Conservation (phyloP, 2,797 vertebrate genomes). For the Lepidocolaptes lacrymiger region DNA sequence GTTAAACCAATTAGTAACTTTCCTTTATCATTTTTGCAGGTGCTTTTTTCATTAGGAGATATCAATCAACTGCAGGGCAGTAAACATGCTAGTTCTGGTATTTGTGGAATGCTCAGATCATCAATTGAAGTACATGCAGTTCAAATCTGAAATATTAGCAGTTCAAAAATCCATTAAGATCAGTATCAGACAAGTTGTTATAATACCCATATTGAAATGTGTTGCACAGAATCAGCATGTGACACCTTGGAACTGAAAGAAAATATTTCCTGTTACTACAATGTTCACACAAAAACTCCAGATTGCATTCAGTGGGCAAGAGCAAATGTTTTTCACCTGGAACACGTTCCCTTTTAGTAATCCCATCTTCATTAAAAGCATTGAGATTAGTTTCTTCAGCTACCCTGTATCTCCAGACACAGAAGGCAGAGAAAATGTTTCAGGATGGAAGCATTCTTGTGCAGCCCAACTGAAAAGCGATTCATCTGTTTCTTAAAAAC, state of each 20-base stretch:
- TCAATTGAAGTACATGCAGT: constrained; percentile 42
- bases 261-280: constrained; percentile 42
- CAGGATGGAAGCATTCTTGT: not conserved
- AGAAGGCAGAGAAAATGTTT: not conserved
- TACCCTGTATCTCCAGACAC: not conserved
- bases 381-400: not conserved
- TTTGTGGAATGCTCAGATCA: constrained; percentile 62
- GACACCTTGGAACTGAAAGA: constrained; percentile 19
- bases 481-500: not conserved
- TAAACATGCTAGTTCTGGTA: constrained; percentile 62
- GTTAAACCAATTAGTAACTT: constrained; percentile 70
- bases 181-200: constrained; percentile 24
- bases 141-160: constrained; percentile 65
- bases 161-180: constrained; percentile 66
- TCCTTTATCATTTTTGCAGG: constrained; percentile 65
- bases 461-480: not conserved
- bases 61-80: constrained; percentile 64
- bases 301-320: constrained; percentile 6
- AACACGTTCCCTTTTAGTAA: not conserved
- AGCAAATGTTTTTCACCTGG: not conserved
- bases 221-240: not conserved
- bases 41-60: constrained; percentile 66
- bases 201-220: constrained; percentile 16
- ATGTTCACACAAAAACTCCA: not conserved
- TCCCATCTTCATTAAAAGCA: not conserved